Percentiles rank a stretch among this genome's conserved stretches.
phyloP scores from a whole-genome alignment of 2,888 invertebrate genomes.

The Sericinus montela region DNA sequence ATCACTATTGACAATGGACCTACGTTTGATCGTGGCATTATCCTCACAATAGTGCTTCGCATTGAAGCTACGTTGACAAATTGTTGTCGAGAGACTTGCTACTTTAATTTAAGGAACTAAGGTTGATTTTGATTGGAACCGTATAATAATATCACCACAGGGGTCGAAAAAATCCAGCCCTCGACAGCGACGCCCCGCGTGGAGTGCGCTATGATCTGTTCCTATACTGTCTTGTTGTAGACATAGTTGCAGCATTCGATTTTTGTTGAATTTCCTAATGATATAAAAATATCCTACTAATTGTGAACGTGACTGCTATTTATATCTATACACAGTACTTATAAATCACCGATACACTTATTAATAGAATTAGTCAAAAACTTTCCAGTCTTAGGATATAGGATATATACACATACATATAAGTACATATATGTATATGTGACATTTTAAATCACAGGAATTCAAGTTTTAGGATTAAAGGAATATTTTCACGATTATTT shows the following conservation, averaged over 20 bases:
- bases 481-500: too few species aligned
- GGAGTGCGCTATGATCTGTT: conserved; percentile 74
- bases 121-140: conserved; percentile 38
- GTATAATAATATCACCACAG: conserved; percentile 61
- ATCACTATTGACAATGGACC: conserved; percentile 49
- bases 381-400: too few species aligned
- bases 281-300: too few species aligned
- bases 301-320: too few species aligned
- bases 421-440: too few species aligned
- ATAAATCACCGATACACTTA: too few species aligned
- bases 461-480: too few species aligned
- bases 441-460: too few species aligned
- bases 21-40: conserved; percentile 75
- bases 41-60: conserved; percentile 73
- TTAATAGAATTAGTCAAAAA: too few species aligned
- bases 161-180: conserved; percentile 71
- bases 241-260: conserved; percentile 6
- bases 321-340: too few species aligned
- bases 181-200: conserved; percentile 74
- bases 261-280: not conserved
- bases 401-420: too few species aligned
- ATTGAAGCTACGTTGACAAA: conserved; percentile 68
- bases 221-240: conserved; percentile 56
- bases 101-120: conserved; percentile 35
- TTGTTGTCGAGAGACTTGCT: conserved; percentile 36